Evolutionary conservation across 2,797 vertebrate genomes (phyloP), one percentile per base, ranked within the genome.

Genomic region (Eupleurogrammus muticus): DNA sequence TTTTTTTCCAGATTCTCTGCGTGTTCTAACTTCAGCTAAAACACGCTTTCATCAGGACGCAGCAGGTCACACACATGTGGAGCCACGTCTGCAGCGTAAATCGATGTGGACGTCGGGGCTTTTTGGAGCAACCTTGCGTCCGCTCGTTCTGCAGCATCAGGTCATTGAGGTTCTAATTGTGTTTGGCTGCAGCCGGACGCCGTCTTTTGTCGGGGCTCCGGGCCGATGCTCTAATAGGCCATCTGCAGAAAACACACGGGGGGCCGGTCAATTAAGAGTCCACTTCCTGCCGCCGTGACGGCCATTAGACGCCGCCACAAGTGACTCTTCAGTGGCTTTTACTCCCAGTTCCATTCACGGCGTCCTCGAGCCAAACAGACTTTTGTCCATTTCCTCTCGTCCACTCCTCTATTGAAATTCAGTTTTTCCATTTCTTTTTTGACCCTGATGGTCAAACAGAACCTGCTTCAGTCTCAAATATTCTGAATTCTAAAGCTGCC

Each of bases 281-380:
- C 83, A 89, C 89, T 88, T 85, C 80, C 86, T 89, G 60, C 84
- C 75, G 80, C 77, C 83, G 86, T 79, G 73, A 85, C 58, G 84
- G 87, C 91, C 93, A 93, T 94, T 93, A 94, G 89, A 88, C 81
- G 62, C 66, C 60, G 79, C 7, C 19, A 88, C 81, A 90, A 92
- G 88, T 88, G 90, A 93, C 93, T 89, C 93, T 94, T 92, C 87
- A 94, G 75, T 82, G 84, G 84, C 85, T 89, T 89, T 89, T 88
- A 85, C 85, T 82, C 72, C 85, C 75, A 69, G 81, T 74, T 82
- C 86, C 78, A 83, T 83, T 83, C 72, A 69, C 5, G 21, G 61
- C 61, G 81, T 82, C 81, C 85, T 87, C 49, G 34, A 84, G 62
- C 75, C 60, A 80, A 67, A 77, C 9, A 54, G 62, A 28, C 14